Evolutionary conservation across 2,797 vertebrate species (phyloP), one percentile per base, ranked within the genome.

Genomic region (Acipenser oxyrinchus): DNA sequence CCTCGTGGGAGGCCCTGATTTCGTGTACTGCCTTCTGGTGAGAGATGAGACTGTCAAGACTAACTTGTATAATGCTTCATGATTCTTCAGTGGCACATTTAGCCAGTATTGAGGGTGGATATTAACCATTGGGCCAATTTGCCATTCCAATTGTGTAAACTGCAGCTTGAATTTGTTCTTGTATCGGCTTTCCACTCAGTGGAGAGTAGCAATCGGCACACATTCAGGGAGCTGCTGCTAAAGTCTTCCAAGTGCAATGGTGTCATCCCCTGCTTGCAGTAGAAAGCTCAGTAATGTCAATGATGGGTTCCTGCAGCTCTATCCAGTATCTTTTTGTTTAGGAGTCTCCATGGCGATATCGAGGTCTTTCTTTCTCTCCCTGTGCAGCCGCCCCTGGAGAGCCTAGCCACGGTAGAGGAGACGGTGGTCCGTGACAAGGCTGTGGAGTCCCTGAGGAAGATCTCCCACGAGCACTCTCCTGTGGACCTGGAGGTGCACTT

Each of bases 401-500:
- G 91, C 73, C 81, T 93, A 60, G 92, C 92, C 13, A 93, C 92
- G 7, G 92, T 93, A 62, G 92, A 93, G 83, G 92, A 93, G 80
- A 93, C 92, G 0, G 92, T 93, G 15, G 92, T 93, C 72, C 78
- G 91, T 62, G 92, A 93, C 78, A 93, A 93, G 82, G 92, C 92
- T 0, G 92, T 93, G 66, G 92, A 93, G 66, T 93, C 92, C 5
- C 84, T 93, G 81, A 82, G 92, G 6, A 92, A 92, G 77, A 93
- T 93, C 77, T 93, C 91, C 64, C 89, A 92, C 78, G 92, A 93
- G 78, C 92, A 93, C 76, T 93, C 90, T 65, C 89, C 92, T 51
- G 90, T 90, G 69, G 92, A 93, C 81, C 84, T 93, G 72, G 92
- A 93, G 77, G 92, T 92, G 70, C 92, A 93, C 71, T 93, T 93